These are phyloP conservation scores for Platalea minor DNA, from an alignment of 2,797 vertebrate genomes.

Conservation along the genomic window DNA sequence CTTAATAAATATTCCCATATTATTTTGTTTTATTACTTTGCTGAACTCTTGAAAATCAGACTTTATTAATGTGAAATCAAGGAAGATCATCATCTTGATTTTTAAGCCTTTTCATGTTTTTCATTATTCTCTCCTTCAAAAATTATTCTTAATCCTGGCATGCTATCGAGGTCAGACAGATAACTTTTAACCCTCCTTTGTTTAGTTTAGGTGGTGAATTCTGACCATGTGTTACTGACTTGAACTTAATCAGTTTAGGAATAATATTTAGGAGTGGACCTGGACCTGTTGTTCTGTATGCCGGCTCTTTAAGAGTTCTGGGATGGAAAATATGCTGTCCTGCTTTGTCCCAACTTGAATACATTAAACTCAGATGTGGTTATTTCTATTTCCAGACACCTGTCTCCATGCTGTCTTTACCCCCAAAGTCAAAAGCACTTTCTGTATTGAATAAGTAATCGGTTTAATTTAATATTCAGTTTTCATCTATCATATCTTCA, in stretches of 20 bases:
- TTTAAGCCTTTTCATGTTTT: background rate
- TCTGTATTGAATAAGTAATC: background rate
- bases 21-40: background rate
- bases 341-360: background rate
- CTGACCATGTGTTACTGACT: background rate
- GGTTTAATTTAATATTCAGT: background rate
- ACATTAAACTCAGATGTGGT: background rate
- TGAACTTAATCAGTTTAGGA: background rate
- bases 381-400: background rate
- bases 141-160: background rate
- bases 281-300: background rate
- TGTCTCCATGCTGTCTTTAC: background rate
- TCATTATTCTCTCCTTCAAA: background rate
- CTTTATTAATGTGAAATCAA: background rate
- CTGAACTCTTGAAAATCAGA: background rate
- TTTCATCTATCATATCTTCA: background rate
- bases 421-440: background rate
- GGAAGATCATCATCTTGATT: background rate
- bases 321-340: background rate
- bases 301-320: background rate
- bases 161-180: rapidly evolving
- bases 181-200: background rate
- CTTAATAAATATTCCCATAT: background rate
- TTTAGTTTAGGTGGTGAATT: background rate
- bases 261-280: background rate